Conservation (phyloP, 2,888 invertebrate species). For the Minunthozetes semirufus region DNA sequence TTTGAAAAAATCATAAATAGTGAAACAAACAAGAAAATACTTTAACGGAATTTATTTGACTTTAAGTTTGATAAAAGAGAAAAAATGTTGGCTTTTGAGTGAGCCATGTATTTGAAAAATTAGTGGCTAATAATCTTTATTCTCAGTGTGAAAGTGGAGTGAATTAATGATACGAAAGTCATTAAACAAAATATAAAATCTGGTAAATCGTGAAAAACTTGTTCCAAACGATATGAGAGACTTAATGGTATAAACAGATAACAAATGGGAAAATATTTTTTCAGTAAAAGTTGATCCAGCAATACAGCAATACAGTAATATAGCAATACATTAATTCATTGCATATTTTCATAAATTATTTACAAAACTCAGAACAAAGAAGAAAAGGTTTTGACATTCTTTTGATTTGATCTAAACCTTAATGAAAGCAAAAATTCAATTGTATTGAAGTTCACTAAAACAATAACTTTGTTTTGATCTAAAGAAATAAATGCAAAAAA, state of each 20-base stretch:
- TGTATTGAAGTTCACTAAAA: too few species aligned
- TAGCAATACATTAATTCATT: not conserved
- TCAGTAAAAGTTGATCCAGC: not conserved
- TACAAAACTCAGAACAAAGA: not conserved
- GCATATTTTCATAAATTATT: not conserved
- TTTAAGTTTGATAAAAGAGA: not conserved
- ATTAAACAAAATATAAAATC: conserved; percentile 29
- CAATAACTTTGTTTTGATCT: too few species aligned
- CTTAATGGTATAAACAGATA: conserved; percentile 25
- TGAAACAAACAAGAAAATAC: not conserved
- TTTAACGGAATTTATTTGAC: conserved; percentile 11
- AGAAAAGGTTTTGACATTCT: too few species aligned
- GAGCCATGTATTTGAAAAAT: not conserved
- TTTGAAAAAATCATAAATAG: conserved; percentile 8
- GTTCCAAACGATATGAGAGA: not conserved
- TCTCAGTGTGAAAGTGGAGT: conserved; percentile 2
- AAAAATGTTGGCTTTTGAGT: not conserved
- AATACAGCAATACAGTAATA: too few species aligned
- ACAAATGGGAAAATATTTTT: conserved; percentile 3
- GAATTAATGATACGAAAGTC: conserved; percentile 20
- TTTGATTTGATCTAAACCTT: too few species aligned
- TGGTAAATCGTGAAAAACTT: conserved; percentile 19
- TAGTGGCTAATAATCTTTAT: conserved; percentile 23
- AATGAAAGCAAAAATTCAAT: too few species aligned
- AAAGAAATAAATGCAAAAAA: too few species aligned